Conservation (phyloP, 2,113 vertebrate species). For the Podocnemis expansa region DNA sequence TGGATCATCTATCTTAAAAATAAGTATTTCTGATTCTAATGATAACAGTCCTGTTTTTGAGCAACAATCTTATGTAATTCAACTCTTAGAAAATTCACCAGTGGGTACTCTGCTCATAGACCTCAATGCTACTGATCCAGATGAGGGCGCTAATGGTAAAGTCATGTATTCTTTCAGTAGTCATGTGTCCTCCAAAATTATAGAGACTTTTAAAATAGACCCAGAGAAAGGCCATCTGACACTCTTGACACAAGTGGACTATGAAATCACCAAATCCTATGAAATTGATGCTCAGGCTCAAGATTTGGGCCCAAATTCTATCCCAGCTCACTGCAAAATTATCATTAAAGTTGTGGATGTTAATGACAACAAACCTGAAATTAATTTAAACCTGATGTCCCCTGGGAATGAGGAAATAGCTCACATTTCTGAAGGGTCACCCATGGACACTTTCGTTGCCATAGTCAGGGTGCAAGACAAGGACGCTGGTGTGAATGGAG, state of each 20-base stretch:
- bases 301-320: conserved; percentile 96
- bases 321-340: conserved; percentile 96
- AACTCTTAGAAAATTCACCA: conserved; percentile 87
- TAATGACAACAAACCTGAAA: conserved; percentile 97
- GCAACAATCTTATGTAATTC: conserved; percentile 87
- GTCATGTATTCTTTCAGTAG: conserved; percentile 95
- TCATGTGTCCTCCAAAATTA: conserved; percentile 91
- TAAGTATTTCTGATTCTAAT: conserved; percentile 95
- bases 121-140: conserved; percentile 96
- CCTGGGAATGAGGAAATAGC: conserved; percentile 92
- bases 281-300: conserved; percentile 96
- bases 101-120: conserved; percentile 90
- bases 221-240: conserved; percentile 91
- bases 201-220: conserved; percentile 93
- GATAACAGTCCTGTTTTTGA: conserved; percentile 97
- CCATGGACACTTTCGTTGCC: conserved; percentile 92
- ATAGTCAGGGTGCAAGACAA: conserved; percentile 93
- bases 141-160: conserved; percentile 96
- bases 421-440: conserved; percentile 91
- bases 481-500: conserved; percentile 92
- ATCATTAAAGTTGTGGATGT: conserved; percentile 95
- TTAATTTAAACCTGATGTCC: conserved; percentile 95
- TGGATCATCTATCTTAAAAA: conserved; percentile 92
- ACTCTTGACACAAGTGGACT: conserved; percentile 93
- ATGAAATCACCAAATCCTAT: conserved; percentile 88